Evolutionary conservation across 2,888 invertebrate genomes (phyloP), one percentile per base, ranked within the genome.

Genomic region (Anoplius nigerrimus): DNA sequence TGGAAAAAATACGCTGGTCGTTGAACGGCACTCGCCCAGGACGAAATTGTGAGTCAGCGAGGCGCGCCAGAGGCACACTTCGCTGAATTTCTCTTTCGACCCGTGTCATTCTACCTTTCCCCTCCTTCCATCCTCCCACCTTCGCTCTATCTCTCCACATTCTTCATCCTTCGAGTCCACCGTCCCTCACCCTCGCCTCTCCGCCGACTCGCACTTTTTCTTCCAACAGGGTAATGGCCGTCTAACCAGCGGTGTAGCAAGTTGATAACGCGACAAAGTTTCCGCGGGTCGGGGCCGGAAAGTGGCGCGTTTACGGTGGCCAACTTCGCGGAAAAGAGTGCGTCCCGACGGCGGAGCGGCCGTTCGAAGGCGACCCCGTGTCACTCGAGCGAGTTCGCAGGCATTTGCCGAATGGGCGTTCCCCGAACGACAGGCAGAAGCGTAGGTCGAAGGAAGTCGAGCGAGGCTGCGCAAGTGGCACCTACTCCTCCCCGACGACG

Each of bases 1-100:
- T 24, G 3, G 2, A 4, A 24, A 6, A 34, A 34, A 34, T 2
- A 34, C 11, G 34, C 6, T 11, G 34, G 34, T 34, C 34, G 8
- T 6, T 34, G 34, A 6, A 13, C 11, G 11, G 46, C 60, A 34
- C 22, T 53, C 45, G 45, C 13, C 53, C 24, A 46, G 34, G 54
- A 65, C 43, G 54, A 61, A 61, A 46, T 42, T 46, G 53, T 65
- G 11, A 34, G 8, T 2, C 34, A 34, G 34, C 34, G 34, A 34
- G 20, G 54, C 20, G 22, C 18, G 53, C 24, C 22, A 61, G n/a
- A n/a, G 43, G 48, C 42, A 15, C 43, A 43, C 45, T 51, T 53
- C 18, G 24, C 52, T 52, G 24, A 56, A 55, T 51, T 56, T 48
- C 57, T 57, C 52, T 56, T 8, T 24, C 6, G 11, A 34, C 34